Base-by-base conservation (phyloP, 2,113 vertebrate species). In the Hyla sarda region DNA sequence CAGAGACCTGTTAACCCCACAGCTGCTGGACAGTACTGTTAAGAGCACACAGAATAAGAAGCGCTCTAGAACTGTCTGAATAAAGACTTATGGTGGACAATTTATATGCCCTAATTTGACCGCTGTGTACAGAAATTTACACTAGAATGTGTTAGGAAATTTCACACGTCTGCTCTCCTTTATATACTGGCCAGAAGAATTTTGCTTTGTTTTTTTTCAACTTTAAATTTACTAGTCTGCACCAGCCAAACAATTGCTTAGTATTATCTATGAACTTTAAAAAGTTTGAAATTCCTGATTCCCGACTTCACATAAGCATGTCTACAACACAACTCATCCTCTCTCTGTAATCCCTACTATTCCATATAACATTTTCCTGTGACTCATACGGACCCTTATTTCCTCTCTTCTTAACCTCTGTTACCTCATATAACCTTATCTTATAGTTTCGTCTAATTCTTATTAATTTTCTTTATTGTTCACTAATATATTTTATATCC, bases 1-100 rank as follows among this genome's bases (percentile, higher is more conserved):
- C 48, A 30, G 48, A 86, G 77, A 81, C 84, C 76, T 80, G 77
- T 86, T 86, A 86, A 86, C 76, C 45, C 76, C 13, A 2, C 32
- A 48, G 48, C 65, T 86, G 77, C 84, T 86, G 83, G 83, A 23
- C 48, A 52, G 14, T 13, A 19, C 67, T 25, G 65, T 25, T 9
- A 8, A 41, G 17, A 25, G 28, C 58, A 28, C 17, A 34, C 48
- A 82, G 4, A 52, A 50, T 52, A 37, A 13, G 7, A 5, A 34
- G 32, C 3, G 28, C 28, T n/a, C 32, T 23, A n/a, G n/a, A n/a
- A n/a, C n/a, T n/a, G n/a, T n/a, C n/a, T n/a, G 77, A 11, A 23
- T 25, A 5, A 54, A 32, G 1, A 17, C 17, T 67, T 17, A 67
- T 9, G 25, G n/a, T 10, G 16, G 19, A 50, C 47, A 32, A 6